Evolutionary conservation across 2,113 vertebrate species (phyloP).

Genomic region (Eurystomus gularis): DNA sequence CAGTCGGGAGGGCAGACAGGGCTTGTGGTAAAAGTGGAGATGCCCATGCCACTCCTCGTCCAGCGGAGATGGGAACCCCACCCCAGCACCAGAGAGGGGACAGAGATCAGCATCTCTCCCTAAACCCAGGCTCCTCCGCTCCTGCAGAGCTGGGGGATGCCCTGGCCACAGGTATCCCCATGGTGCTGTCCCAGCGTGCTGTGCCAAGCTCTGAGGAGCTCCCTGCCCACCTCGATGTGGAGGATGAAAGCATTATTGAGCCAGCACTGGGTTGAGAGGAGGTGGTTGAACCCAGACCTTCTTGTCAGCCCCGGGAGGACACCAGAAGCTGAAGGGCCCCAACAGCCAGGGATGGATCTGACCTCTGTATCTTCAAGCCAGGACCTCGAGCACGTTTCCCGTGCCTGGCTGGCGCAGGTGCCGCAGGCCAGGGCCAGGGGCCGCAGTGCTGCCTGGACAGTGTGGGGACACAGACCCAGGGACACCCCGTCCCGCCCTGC

Average conservation of each 20-base stretch:
- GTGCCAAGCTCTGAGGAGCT: background rate
- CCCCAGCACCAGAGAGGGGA: rapidly evolving
- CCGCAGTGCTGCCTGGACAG: background rate
- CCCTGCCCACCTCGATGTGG: rapidly evolving
- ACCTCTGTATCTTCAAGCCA: rapidly evolving
- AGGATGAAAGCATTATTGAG: rapidly evolving
- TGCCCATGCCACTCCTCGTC: rapidly evolving
- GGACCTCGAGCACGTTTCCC: background rate
- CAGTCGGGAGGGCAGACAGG: rapidly evolving
- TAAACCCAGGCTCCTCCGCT: rapidly evolving
- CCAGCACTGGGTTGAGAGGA: background rate
- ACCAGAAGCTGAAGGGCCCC: background rate
- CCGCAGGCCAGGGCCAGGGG: background rate
- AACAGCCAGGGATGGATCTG: background rate
- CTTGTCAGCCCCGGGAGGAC: background rate
- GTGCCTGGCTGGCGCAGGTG: too few relatives aligned
- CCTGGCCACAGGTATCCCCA: rapidly evolving
- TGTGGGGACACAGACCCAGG: background rate
- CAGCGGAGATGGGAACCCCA: rapidly evolving
- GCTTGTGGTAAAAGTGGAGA: rapidly evolving
- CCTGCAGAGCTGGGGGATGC: too few relatives aligned
- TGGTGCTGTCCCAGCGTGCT: background rate
- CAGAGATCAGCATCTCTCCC: background rate
- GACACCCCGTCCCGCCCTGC: rapidly evolving
- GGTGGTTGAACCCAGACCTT: rapidly evolving